Evolutionary conservation across 30 jellyfish, hydroid and myxozoan genomes (phyloP).

Genomic region (Pelagia noctiluca): DNA sequence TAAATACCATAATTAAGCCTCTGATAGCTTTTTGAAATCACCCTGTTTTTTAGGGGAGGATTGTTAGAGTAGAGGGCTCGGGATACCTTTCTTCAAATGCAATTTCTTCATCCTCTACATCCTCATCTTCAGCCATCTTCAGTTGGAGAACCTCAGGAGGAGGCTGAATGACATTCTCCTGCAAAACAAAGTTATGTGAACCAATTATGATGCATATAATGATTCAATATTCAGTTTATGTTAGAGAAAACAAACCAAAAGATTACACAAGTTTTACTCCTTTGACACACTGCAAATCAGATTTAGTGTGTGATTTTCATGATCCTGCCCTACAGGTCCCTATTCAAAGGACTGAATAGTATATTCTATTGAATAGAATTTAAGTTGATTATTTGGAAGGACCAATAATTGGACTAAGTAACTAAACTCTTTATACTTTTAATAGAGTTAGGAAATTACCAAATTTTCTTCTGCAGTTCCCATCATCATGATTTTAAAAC

Average conservation of each 20-base stretch:
- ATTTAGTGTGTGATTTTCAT: neutral
- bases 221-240: neutral
- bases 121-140: slow-evolving; percentile 90
- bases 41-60: neutral
- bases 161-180: slow-evolving; percentile 88
- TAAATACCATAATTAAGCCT: neutral
- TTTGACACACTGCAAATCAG: too few species aligned
- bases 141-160: slow-evolving; percentile 79
- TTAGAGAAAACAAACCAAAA: too few species aligned
- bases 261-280: too few species aligned
- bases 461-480: slow-evolving; percentile 93
- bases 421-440: neutral
- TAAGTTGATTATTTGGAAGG: neutral
- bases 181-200: neutral
- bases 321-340: too few species aligned
- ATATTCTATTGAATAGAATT: too few species aligned
- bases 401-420: neutral
- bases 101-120: slow-evolving; percentile 87
- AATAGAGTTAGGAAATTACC: slow-evolving; percentile 31
- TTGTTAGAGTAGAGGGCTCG: neutral
- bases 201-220: neutral
- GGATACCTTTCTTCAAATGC: slow-evolving; percentile 89
- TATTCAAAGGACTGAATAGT: too few species aligned
- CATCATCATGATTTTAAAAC: slow-evolving; percentile 98
- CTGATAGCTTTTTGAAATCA: neutral